Percentiles rank a stretch among this genome's conserved stretches.
Evolutionary conservation across 2,113 vertebrate genomes (phyloP).

Genomic region (Phaethornis superciliosus): DNA sequence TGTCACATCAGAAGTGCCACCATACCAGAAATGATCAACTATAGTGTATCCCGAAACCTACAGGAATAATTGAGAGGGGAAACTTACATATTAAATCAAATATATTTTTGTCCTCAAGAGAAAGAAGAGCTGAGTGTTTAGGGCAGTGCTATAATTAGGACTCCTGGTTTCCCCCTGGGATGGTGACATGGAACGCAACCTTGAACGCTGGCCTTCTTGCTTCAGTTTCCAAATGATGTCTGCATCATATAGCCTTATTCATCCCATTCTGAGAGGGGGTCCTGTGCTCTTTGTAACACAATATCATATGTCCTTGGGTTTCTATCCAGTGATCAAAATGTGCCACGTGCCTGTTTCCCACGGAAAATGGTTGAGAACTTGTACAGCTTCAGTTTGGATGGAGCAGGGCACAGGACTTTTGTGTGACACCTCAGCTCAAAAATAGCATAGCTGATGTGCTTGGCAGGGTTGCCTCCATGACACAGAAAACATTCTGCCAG

Average conservation of each 20-base stretch:
- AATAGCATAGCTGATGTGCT: not conserved
- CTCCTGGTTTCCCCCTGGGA: not conserved
- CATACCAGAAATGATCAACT: fast-evolving
- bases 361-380: not conserved
- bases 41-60: not conserved
- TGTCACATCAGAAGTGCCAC: not conserved
- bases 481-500: not conserved
- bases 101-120: not conserved
- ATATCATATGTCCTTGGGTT: not conserved
- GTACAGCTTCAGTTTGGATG: not conserved
- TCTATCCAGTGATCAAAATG: fast-evolving
- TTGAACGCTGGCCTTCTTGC: fast-evolving
- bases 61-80: not conserved
- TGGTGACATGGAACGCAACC: not conserved
- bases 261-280: not conserved
- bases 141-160: not conserved
- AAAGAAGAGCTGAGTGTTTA: not conserved
- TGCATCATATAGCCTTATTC: not conserved
- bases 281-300: not conserved
- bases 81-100: not conserved
- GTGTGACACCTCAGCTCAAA: not conserved
- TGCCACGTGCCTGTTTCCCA: fast-evolving
- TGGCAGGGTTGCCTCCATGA: not conserved
- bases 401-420: not conserved
- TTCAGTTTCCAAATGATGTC: not conserved